phyloP scores from a whole-genome alignment of 2,888 invertebrate species.

The Halocaridina rubra region DNA sequence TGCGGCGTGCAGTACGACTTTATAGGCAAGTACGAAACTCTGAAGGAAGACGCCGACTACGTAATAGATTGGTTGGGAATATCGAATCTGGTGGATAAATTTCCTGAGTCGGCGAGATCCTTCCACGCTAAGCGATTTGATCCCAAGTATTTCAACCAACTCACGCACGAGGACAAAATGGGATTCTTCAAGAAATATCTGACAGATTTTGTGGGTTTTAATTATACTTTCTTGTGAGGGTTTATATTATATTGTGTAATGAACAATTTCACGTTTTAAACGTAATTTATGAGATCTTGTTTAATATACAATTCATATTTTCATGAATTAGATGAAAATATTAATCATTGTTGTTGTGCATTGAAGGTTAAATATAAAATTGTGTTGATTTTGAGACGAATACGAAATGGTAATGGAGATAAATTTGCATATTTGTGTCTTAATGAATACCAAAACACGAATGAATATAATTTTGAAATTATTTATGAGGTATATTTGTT shows the following conservation, averaged over 20 bases:
- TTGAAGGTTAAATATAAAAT: neutral
- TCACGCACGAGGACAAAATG: conserved; percentile 6
- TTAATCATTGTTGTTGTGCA: neutral
- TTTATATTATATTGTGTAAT: neutral
- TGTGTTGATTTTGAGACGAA: too few species aligned
- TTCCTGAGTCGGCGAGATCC: conserved; percentile 32
- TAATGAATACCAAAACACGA: too few species aligned
- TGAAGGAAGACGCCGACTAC: conserved; percentile 43
- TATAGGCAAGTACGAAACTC: conserved; percentile 43
- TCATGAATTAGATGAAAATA: neutral
- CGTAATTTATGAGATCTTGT: neutral
- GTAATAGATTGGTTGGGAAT: conserved; percentile 33
- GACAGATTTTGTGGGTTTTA: conserved; percentile 24
- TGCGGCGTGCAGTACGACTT: conserved; percentile 46
- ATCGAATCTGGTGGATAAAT: neutral
- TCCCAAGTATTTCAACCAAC: conserved; percentile 32
- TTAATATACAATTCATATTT: neutral
- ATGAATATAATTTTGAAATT: too few species aligned
- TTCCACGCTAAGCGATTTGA: conserved; percentile 32
- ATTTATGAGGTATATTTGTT: too few species aligned
- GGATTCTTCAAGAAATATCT: conserved; percentile 30
- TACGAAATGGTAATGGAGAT: too few species aligned
- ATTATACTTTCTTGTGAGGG: conserved; percentile 2
- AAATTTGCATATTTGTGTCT: too few species aligned
- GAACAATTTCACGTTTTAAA: neutral